phyloP scores from a whole-genome alignment of 2,888 invertebrate species.

The Latheticus oryzae region DNA sequence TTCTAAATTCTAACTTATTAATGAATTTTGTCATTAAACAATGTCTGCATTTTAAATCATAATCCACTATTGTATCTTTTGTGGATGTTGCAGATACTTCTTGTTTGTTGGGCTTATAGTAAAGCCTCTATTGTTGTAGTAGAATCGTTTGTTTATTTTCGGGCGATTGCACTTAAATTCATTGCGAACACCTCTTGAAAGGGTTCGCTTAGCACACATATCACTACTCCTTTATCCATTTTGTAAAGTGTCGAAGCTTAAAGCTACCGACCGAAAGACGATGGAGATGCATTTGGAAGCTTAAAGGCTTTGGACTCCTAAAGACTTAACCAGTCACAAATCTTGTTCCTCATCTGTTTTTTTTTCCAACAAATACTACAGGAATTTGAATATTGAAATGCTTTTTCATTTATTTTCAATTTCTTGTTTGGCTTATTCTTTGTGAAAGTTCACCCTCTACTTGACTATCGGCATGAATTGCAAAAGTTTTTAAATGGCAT shows the following conservation, averaged over 20 bases:
- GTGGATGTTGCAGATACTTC: neutral
- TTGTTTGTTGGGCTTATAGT: neutral
- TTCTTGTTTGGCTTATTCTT: neutral
- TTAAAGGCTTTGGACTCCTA: slow-evolving; percentile 38
- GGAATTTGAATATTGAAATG: neutral
- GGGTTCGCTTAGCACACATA: slow-evolving; percentile 46
- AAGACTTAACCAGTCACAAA: slow-evolving; percentile 41
- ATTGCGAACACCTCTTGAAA: slow-evolving; percentile 48
- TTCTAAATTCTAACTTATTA: no score
- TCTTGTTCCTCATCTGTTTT: no score
- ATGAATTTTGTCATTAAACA: no score
- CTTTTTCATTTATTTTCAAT: no score
- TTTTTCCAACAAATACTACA: no score
- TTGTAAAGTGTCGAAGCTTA: slow-evolving; percentile 44
- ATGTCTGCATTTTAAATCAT: no score
- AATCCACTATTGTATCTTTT: no score
- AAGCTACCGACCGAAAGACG: slow-evolving; percentile 29
- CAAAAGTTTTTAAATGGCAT: slow-evolving; percentile 24
- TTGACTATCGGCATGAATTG: no score
- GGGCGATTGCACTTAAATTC: slow-evolving; percentile 40
- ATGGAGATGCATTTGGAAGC: slow-evolving; percentile 24
- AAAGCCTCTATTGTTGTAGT: slow-evolving; percentile 4
- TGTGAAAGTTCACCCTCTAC: no score
- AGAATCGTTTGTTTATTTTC: slow-evolving; percentile 15
- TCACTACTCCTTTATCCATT: slow-evolving; percentile 47